These are phyloP conservation scores for Avahi laniger DNA, from an alignment of 2,797 vertebrate species.

Conservation along the genomic window DNA sequence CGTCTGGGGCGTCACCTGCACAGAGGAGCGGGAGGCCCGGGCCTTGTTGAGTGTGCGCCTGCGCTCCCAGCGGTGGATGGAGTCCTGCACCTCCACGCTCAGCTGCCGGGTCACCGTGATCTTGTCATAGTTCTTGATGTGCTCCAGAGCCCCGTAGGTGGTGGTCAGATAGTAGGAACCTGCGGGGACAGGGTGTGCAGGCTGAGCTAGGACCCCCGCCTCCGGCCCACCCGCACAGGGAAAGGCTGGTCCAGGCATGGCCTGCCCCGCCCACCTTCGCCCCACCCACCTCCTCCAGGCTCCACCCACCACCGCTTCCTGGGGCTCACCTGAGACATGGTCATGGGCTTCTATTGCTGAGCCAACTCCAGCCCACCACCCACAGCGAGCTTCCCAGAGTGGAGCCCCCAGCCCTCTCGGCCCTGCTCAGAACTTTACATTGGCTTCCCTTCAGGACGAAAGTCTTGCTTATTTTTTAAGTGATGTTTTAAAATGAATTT, in stretches of 20 bases:
- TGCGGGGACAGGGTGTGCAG: slow-evolving; percentile 62
- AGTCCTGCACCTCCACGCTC: slow-evolving; percentile 96
- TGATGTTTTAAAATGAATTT: not conserved
- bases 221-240: rapidly evolving
- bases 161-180: slow-evolving; percentile 98
- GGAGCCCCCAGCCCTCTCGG: not conserved
- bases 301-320: not conserved
- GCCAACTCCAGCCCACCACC: rapidly evolving
- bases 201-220: not conserved
- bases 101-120: slow-evolving; percentile 93
- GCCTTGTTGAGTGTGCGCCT: slow-evolving; percentile 95
- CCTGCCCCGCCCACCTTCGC: not conserved
- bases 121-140: slow-evolving; percentile 96
- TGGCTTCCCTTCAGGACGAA: not conserved
- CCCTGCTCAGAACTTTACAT: not conserved
- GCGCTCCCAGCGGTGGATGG: slow-evolving; percentile 97
- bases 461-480: not conserved
- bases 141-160: slow-evolving; percentile 96
- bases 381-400: not conserved
- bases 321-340: rapidly evolving
- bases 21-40: slow-evolving; percentile 87
- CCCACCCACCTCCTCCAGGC: not conserved
- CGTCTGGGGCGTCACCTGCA: slow-evolving; percentile 87
- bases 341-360: not conserved
- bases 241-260: no score